Conservation (phyloP, 2,888 invertebrate species). For the Lasioglossum lativentre region DNA sequence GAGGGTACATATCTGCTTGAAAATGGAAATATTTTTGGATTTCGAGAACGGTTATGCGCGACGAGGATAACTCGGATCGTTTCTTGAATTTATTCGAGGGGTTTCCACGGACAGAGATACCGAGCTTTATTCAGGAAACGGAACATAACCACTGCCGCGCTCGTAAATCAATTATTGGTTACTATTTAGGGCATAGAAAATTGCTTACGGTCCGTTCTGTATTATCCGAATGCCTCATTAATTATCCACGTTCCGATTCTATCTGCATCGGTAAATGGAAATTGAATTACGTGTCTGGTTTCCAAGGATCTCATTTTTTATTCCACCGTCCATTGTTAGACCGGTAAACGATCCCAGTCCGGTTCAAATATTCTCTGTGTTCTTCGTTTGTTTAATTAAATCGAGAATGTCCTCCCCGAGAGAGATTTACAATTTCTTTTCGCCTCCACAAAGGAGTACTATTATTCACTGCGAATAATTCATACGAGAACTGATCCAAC, state of each 20-base stretch:
- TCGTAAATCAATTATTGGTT: slow-evolving; percentile 51
- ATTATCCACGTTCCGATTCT: slow-evolving; percentile 28
- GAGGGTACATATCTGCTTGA: not conserved
- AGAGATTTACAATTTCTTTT: not conserved
- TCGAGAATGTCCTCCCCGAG: not conserved
- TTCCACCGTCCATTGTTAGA: not conserved
- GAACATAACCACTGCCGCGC: slow-evolving; percentile 16
- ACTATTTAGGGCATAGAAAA: slow-evolving; percentile 45
- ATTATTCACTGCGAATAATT: not conserved
- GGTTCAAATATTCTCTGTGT: not conserved
- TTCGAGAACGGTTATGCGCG: not conserved
- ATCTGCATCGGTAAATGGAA: slow-evolving; percentile 13
- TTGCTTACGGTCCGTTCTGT: slow-evolving; percentile 35
- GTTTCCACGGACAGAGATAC: not conserved
- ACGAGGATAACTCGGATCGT: slow-evolving; percentile 7
- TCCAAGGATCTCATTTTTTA: slow-evolving; percentile 7
- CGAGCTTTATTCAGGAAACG: slow-evolving; percentile 26
- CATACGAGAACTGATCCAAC: not conserved
- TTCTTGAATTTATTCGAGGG: slow-evolving; percentile 4
- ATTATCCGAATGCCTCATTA: slow-evolving; percentile 34
- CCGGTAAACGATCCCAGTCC: not conserved
- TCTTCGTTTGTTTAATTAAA: not conserved
- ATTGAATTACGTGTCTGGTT: slow-evolving; percentile 24
- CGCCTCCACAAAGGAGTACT: not conserved
- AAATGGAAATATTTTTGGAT: not conserved